Evolutionary conservation across 1,140 invertebrate species (phyloP).

Genomic region (Halictus rubicundus): DNA sequence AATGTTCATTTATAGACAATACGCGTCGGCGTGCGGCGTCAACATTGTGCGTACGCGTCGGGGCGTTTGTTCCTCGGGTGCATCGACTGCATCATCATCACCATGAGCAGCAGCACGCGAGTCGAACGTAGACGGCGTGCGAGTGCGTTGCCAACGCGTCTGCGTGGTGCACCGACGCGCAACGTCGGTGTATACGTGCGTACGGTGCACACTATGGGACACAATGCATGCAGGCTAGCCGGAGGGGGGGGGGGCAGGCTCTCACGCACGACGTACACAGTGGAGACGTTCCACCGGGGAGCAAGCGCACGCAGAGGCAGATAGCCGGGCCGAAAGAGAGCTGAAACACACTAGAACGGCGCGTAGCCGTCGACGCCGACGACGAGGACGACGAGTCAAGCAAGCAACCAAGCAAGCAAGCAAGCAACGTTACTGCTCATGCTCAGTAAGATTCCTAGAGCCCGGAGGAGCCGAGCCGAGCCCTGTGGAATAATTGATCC

Average conservation of each 20-base stretch:
- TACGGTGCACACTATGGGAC: too few species aligned
- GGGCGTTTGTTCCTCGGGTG: not conserved
- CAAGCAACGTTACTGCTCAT: conserved; percentile 60
- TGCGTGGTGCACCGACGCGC: conserved; percentile 38
- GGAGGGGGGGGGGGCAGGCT: too few species aligned
- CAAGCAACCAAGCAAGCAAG: conserved; percentile 8
- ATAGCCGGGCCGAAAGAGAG: not conserved
- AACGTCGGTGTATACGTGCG: conserved; percentile 4
- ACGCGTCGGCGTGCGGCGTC: too few species aligned
- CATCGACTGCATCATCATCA: conserved; percentile 6
- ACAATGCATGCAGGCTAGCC: too few species aligned
- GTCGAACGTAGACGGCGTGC: not conserved
- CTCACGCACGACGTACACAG: too few species aligned
- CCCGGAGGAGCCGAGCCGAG: conserved; percentile 60
- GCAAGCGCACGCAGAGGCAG: conserved; percentile 15
- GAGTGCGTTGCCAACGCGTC: conserved; percentile 38
- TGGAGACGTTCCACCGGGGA: too few species aligned
- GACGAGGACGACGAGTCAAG: conserved; percentile 1
- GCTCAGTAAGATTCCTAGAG: conserved; percentile 62
- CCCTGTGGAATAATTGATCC: conserved; percentile 65
- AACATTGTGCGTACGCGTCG: not conserved
- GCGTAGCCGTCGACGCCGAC: too few species aligned
- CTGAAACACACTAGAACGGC: too few species aligned
- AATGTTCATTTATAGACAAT: too few species aligned
- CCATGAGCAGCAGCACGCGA: not conserved